These are phyloP conservation scores for Archips crataeganus DNA, from an alignment of 2,888 invertebrate species.

Conservation along the genomic window DNA sequence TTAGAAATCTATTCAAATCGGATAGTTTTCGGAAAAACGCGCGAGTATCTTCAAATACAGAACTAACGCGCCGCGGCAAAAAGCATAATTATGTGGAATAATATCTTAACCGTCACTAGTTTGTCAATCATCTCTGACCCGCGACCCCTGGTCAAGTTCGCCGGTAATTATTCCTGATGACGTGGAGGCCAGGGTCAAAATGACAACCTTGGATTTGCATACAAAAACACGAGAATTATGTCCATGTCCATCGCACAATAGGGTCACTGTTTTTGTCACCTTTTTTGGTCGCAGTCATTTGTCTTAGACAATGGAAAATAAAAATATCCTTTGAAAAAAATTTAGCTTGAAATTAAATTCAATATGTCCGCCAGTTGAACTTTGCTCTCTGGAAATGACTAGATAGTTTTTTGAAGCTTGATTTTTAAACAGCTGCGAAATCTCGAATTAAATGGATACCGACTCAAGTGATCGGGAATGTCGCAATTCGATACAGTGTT, in stretches of 20 bases:
- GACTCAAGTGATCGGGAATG: conserved; percentile 46
- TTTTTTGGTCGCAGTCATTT: conserved; percentile 44
- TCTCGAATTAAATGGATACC: conserved; percentile 54
- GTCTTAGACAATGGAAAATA: conserved; percentile 39
- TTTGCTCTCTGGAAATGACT: conserved; percentile 18
- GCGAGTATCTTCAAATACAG: not conserved
- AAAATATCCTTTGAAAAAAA: conserved; percentile 31
- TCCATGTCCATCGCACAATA: conserved; percentile 60
- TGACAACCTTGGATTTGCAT: conserved; percentile 70
- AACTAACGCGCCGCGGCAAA: conserved; percentile 40
- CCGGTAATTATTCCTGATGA: conserved; percentile 77
- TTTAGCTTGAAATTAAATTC: conserved; percentile 8
- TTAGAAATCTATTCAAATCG: not conserved
- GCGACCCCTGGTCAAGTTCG: conserved; percentile 80
- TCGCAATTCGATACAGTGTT: conserved; percentile 71
- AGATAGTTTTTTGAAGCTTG: not conserved
- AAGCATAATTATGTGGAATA: conserved; percentile 55
- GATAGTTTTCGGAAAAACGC: not conserved
- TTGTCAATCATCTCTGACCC: conserved; percentile 73
- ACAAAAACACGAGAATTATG: conserved; percentile 75
- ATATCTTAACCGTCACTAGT: conserved; percentile 56
- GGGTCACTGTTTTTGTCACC: conserved; percentile 71
- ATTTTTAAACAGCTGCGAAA: conserved; percentile 50
- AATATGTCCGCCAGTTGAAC: conserved; percentile 32
- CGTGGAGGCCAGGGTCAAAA: conserved; percentile 63